phyloP scores from a whole-genome alignment of 2,888 invertebrate species.

The Stenotaenia linearis region DNA sequence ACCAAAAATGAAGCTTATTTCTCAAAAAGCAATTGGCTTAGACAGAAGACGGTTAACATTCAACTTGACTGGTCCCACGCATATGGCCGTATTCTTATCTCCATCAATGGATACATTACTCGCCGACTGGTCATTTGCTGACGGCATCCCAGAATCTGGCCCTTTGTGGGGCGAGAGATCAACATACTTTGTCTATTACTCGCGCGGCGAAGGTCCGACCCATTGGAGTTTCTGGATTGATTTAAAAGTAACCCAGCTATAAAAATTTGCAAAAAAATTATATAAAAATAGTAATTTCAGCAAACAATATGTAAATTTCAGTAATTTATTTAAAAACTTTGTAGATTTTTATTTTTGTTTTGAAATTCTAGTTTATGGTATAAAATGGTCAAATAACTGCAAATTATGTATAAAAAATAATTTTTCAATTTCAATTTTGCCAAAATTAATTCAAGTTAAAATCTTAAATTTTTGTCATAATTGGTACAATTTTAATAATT shows the following conservation, averaged over 20 bases:
- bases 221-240: slow-evolving; percentile 58
- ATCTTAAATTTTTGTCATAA: too few species aligned
- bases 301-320: too few species aligned
- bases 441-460: too few species aligned
- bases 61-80: slow-evolving; percentile 55
- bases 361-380: too few species aligned
- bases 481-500: too few species aligned
- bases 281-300: too few species aligned
- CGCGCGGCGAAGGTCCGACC: slow-evolving; percentile 56
- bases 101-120: slow-evolving; percentile 56
- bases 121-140: slow-evolving; percentile 56
- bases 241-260: slow-evolving; percentile 54
- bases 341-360: too few species aligned
- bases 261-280: too few species aligned
- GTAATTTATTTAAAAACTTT: too few species aligned
- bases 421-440: too few species aligned
- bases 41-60: slow-evolving; percentile 39
- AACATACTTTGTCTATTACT: slow-evolving; percentile 64
- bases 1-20: slow-evolving; percentile 51
- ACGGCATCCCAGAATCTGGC: slow-evolving; percentile 52
- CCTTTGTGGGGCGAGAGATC: slow-evolving; percentile 55
- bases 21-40: slow-evolving; percentile 37
- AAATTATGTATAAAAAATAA: too few species aligned
- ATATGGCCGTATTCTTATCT: slow-evolving; percentile 61
- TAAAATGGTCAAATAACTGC: too few species aligned